Percentiles rank a stretch among this genome's conserved stretches.
Conservation (phyloP, 1,140 invertebrate genomes). For the Lepidurus arcticus region DNA sequence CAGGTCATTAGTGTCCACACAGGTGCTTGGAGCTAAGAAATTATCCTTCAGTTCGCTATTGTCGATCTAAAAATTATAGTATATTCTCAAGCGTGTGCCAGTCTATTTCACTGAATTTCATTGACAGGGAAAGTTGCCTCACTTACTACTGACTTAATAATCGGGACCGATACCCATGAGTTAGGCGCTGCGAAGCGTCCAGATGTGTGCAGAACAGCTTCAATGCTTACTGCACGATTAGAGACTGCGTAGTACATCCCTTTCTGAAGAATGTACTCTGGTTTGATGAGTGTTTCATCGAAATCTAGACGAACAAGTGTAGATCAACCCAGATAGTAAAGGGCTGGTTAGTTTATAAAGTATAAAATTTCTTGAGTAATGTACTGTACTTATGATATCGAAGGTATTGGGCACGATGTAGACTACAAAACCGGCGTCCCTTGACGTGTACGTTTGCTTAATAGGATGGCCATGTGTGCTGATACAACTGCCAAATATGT, state of each 20-base stretch:
- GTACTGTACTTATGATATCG: background rate
- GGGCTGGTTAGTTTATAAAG: background rate
- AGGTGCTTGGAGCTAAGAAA: background rate
- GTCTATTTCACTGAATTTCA: too few relatives aligned
- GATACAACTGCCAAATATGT: background rate
- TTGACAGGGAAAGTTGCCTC: too few relatives aligned
- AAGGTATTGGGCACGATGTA: slow-evolving; percentile 1
- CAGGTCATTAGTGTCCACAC: background rate
- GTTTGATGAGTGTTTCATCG: background rate
- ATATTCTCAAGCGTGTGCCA: too few relatives aligned
- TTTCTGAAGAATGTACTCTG: background rate
- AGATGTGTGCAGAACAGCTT: background rate
- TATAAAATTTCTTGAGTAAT: background rate
- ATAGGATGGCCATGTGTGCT: background rate
- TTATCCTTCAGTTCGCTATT: background rate
- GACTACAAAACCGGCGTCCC: background rate
- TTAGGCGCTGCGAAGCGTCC: background rate
- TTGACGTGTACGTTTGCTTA: background rate
- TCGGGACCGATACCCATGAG: background rate
- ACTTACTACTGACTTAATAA: background rate
- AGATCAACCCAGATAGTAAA: too few relatives aligned
- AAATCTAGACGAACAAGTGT: too few relatives aligned
- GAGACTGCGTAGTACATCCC: background rate
- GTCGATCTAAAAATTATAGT: background rate
- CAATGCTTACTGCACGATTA: background rate